Conservation (phyloP, 2,888 invertebrate genomes). For the Galerucella nymphaeae region DNA sequence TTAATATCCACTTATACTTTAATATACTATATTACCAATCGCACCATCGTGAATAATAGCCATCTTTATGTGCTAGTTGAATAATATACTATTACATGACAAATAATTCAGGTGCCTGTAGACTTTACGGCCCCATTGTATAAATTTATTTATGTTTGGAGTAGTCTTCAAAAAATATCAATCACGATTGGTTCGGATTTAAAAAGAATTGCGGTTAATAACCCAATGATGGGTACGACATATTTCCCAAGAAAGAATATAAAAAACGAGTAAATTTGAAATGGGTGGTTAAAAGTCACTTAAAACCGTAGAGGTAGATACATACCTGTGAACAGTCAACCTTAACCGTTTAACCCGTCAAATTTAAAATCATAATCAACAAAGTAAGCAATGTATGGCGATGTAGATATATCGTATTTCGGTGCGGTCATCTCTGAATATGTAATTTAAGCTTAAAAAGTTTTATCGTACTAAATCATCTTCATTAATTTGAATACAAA, state of each 20-base stretch:
- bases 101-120: too few relatives aligned
- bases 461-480: constrained; percentile 40
- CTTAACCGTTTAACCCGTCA: constrained; percentile 21
- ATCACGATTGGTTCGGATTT: too few relatives aligned
- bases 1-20: too few relatives aligned
- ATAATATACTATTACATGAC: too few relatives aligned
- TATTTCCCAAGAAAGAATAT: neutral
- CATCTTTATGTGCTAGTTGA: too few relatives aligned
- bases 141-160: too few relatives aligned
- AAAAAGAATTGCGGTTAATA: too few relatives aligned
- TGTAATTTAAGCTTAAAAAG: constrained; percentile 31
- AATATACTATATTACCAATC: too few relatives aligned
- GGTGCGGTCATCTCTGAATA: constrained; percentile 26
- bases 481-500: constrained; percentile 43
- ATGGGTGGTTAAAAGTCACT: neutral
- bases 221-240: too few relatives aligned
- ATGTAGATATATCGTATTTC: constrained; percentile 29
- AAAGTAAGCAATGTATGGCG: constrained; percentile 28
- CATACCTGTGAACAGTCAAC: constrained; percentile 5
- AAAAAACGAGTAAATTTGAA: neutral
- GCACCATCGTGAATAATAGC: too few relatives aligned
- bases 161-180: too few relatives aligned
- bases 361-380: constrained; percentile 30
- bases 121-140: too few relatives aligned
- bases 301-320: neutral